Percentiles rank a stretch among this genome's conserved stretches.
Conservation (phyloP, 2,888 invertebrate species). For the Deilephila porcellus region DNA sequence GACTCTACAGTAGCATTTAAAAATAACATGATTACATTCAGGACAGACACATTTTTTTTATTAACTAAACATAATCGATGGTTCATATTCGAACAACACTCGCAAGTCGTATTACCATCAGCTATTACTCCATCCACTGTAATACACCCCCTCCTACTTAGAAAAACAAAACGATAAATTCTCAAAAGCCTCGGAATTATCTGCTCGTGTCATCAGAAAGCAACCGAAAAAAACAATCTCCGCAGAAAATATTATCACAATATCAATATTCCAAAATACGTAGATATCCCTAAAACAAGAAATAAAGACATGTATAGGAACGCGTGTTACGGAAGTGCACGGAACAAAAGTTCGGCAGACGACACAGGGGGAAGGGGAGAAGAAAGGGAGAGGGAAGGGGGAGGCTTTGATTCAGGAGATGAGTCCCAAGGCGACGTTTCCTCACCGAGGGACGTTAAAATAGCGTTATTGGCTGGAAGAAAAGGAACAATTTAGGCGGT, state of each 20-base stretch:
- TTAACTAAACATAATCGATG: no score
- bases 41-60: no score
- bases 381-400: constrained; percentile 15
- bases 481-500: constrained; percentile 25
- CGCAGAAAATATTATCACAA: not conserved
- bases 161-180: not conserved
- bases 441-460: constrained; percentile 40
- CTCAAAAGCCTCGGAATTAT: not conserved
- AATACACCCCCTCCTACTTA: not conserved
- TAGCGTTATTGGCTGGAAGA: constrained; percentile 42
- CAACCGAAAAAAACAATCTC: not conserved
- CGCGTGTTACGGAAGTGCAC: constrained; percentile 48
- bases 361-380: constrained; percentile 29
- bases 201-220: not conserved
- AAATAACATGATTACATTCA: no score
- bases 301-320: constrained; percentile 6
- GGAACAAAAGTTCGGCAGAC: constrained; percentile 50
- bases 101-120: not conserved
- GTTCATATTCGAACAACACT: no score
- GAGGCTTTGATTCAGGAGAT: constrained; percentile 33
- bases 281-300: constrained; percentile 17
- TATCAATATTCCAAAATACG: constrained; percentile 1
- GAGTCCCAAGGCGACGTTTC: constrained; percentile 47
- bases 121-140: not conserved
- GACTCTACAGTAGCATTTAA: no score